Conservation (phyloP, 2,888 invertebrate species). For the Oscheius sp. region DNA sequence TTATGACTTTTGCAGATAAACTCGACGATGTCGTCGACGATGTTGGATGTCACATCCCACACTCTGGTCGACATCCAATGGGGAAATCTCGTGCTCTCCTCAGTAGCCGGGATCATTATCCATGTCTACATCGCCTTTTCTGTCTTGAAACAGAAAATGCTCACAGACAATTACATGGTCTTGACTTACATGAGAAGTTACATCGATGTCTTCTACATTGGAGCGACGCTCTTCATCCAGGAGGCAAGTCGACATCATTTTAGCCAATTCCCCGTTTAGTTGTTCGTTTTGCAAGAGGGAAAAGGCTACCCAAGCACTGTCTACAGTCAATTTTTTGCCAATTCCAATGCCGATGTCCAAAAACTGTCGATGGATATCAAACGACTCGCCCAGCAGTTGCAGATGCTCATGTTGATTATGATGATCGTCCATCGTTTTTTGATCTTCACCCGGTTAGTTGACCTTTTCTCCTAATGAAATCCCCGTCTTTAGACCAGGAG, state of each 20-base stretch:
- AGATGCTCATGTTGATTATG: constrained; percentile 29
- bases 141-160: constrained; percentile 19
- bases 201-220: constrained; percentile 28
- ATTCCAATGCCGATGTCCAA: not conserved
- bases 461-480: not conserved
- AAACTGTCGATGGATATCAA: constrained; percentile 4
- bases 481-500: constrained; percentile 14
- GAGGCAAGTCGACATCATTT: constrained; percentile 10
- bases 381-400: constrained; percentile 28
- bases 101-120: constrained; percentile 14
- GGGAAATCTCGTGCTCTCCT: constrained; percentile 28
- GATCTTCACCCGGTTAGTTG: constrained; percentile 22
- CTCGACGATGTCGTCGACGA: too few relatives aligned
- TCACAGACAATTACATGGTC: constrained; percentile 30
- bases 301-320: not conserved
- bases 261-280: not conserved
- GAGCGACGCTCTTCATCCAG: constrained; percentile 3
- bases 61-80: constrained; percentile 21
- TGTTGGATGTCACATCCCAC: not conserved
- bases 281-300: not conserved
- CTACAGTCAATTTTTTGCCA: not conserved
- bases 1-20: too few relatives aligned
- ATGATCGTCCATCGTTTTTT: constrained; percentile 35
- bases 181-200: constrained; percentile 36
- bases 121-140: constrained; percentile 32